Base-by-base conservation (phyloP, 92 coral and sea anemone genomes). In the Bergia sp. region DNA sequence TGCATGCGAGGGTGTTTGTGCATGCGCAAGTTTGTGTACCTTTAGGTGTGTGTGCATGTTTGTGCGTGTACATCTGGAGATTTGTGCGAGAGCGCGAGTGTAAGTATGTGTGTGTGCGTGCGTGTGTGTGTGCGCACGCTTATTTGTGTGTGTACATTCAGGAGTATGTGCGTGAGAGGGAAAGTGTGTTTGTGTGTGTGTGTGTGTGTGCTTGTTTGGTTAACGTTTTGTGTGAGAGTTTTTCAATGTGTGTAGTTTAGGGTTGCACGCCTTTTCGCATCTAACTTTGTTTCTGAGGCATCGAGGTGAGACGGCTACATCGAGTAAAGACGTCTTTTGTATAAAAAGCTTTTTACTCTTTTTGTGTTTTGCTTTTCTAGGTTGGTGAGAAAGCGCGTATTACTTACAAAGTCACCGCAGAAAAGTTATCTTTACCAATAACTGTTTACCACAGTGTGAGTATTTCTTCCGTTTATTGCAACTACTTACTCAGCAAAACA, bases 401-500 rank as follows among this genome's bases (percentile, higher is more conserved):
- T 37, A 65, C 73, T 11, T 81, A 81, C 85, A 81, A 58, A 42
- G 61, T 81, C 38, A 81, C 85, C 23, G 72, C 55, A 37, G 29
- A 40, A 3, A 23, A 9, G 53, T 12, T n/a, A 20, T 37, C 73
- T 3, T 81, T 74, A 20, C 74, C 85, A 40, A 81, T 81, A 55
- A 81, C 85, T 3, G 13, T 81, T 29, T 38, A 81, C 74, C 49
- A 81, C 50, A 81, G 74, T 16, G 85, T 81, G 73, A 61, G 85
- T 81, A 55, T 39, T 81, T 53, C 29, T 47, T 29, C 1, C 37
- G 16, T n/a, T 45, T 12, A 1, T 10, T 41, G 64, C 29, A n/a
- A 21, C 1, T 8, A 37, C 37, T 36, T 3, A 0, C 36, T 67
- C 29, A 29, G 73, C 10, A 3, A n/a, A 20, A 12, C 3, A 2